A percentile compares a stretch with the other conserved stretches of the same genome.
Conservation (phyloP, 1,140 invertebrate genomes). For the Heliconius eleuchia region DNA sequence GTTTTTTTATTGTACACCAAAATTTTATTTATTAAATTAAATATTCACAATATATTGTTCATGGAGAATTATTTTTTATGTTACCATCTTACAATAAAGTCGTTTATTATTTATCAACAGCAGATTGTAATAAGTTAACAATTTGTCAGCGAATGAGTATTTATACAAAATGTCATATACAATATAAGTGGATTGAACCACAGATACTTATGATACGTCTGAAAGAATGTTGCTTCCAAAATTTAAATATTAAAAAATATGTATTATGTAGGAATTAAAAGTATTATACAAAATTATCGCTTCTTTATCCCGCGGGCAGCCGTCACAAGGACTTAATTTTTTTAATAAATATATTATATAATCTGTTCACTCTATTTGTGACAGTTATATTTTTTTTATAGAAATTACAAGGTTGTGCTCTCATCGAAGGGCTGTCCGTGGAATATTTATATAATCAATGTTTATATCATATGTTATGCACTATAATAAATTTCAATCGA, state of each 20-base stretch:
- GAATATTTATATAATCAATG: constrained; percentile 8
- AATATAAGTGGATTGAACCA: constrained; percentile 65
- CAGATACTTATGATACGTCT: constrained; percentile 73
- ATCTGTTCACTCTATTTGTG: constrained; percentile 4
- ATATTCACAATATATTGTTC: not conserved
- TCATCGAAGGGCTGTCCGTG: constrained; percentile 51
- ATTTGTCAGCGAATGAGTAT: constrained; percentile 56
- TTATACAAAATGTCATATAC: constrained; percentile 77
- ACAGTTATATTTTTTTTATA: constrained; percentile 27
- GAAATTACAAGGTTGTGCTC: constrained; percentile 49
- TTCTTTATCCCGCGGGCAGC: constrained; percentile 52
- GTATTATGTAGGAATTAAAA: constrained; percentile 45
- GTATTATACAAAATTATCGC: constrained; percentile 45
- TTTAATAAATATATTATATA: constrained; percentile 20
- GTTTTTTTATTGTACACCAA: constrained; percentile 2
- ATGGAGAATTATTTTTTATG: not conserved
- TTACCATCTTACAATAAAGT: not conserved
- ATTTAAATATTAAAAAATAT: constrained; percentile 52
- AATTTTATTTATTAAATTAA: not conserved
- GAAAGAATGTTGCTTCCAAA: constrained; percentile 75
- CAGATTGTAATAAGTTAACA: constrained; percentile 74
- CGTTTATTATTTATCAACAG: not conserved
- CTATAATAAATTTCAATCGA: constrained; percentile 10
- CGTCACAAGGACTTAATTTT: not conserved
- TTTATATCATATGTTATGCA: not conserved